Evolutionary conservation across 2,113 vertebrate genomes (phyloP), one percentile per base, ranked within the genome.

Genomic region (Ifrita kowaldi): DNA sequence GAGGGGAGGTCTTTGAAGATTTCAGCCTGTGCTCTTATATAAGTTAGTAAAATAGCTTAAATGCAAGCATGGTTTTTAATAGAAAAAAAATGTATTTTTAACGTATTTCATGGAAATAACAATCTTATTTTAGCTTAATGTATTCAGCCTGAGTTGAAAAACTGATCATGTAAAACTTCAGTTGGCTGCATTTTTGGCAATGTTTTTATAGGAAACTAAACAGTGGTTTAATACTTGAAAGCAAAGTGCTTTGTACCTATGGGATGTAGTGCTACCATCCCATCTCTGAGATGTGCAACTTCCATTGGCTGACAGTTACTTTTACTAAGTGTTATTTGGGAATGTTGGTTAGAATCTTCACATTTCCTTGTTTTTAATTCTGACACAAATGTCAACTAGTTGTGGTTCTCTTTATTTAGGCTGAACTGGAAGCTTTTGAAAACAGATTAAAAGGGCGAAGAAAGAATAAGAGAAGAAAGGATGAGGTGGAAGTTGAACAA

Each of bases 351-450:
- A 21, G 91, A 85, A 74, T 46, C 12, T 44, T 28, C 22, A 27
- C 4, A 3, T 65, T 84, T 89, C 27, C 5, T 70, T 65, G 21
- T 21, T 84, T 87, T 90, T 65, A 49, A 76, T 86, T 83, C 55
- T 77, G 41, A 73, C 21, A 20, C 21, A 50, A 65, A 56, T 18
- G 47, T 69, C 42, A 78, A 9, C 70, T 84, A 3, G 67, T 56
- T 68, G 18, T 97, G 20, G 53, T 95, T 97, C 94, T 87, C 60
- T 93, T 81, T 50, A 42, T 96, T 69, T 95, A 99, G 99, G 99
- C 99, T 94, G 99, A 99, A 98, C 97, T 99, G 92, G 99, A 99
- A 94, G 99, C 99, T 64, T 99, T 99, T 92, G 99, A 99, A 97
- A 99, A 99, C 94, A 98, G 99, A 33, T 98, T 99, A 95, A 99